phyloP scores from a whole-genome alignment of 2,113 vertebrate species.

The Thalassarche chlororhynchos region DNA sequence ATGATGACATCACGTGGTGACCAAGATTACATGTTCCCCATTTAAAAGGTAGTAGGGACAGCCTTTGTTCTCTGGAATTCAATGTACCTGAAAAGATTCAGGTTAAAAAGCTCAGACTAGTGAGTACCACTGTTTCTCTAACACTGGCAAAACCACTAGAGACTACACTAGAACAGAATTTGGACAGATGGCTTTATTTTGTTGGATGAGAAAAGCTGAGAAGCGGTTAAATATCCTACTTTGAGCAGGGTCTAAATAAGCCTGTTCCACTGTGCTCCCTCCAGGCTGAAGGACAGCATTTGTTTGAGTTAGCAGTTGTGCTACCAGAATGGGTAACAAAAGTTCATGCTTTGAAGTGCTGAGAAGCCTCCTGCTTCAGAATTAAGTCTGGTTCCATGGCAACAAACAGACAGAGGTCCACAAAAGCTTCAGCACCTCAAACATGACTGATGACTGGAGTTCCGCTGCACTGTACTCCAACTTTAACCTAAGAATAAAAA shows the following conservation, averaged over 20 bases:
- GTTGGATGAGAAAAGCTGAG: neutral
- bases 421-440: constrained; percentile 34
- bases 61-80: neutral
- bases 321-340: neutral
- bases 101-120: neutral
- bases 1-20: neutral
- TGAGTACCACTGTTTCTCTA: neutral
- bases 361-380: constrained; percentile 15
- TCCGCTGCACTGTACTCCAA: neutral
- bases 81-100: neutral
- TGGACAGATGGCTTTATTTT: neutral
- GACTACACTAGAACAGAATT: neutral
- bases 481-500: neutral
- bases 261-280: neutral
- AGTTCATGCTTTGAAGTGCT: constrained; percentile 28
- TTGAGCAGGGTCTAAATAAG: neutral
- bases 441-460: neutral
- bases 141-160: neutral
- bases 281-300: neutral
- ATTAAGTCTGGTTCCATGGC: constrained; percentile 42
- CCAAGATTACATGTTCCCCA: neutral
- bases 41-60: neutral
- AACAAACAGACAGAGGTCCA: constrained; percentile 30
- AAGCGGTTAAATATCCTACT: neutral
- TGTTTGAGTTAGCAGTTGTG: neutral